These are phyloP conservation scores for Drosophila mojavensis DNA, from an alignment of 1,140 invertebrate species.

Conservation along the genomic window DNA sequence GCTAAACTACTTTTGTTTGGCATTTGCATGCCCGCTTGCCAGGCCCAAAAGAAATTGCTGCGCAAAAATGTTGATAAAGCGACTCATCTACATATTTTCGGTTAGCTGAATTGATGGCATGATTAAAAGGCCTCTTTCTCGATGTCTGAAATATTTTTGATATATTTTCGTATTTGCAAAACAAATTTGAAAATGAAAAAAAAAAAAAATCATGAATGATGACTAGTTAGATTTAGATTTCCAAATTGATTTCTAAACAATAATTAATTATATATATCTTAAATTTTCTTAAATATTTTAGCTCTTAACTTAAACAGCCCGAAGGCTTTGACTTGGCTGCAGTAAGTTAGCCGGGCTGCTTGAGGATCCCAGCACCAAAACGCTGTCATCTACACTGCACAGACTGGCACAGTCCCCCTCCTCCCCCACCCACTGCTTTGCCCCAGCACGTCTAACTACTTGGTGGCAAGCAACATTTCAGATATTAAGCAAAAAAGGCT, in stretches of 20 bases:
- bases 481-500: conserved; percentile 27
- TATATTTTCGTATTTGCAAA: conserved; percentile 14
- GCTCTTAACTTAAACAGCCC: background rate
- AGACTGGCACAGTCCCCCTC: no score
- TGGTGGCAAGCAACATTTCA: conserved; percentile 15
- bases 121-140: conserved; percentile 41
- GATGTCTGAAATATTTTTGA: conserved; percentile 57
- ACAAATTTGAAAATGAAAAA: background rate
- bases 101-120: conserved; percentile 48
- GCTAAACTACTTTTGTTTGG: conserved; percentile 71
- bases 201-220: conserved; percentile 38
- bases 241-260: conserved; percentile 53
- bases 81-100: conserved; percentile 65
- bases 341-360: conserved; percentile 10
- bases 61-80: conserved; percentile 29
- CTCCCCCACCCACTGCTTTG: no score
- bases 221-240: conserved; percentile 39
- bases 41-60: conserved; percentile 44
- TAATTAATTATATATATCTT: background rate
- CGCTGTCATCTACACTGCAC: conserved; percentile 11
- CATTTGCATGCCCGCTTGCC: conserved; percentile 63
- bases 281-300: background rate
- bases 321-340: conserved; percentile 13
- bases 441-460: background rate
- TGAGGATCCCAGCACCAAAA: conserved; percentile 6